Evolutionary conservation across 2,113 vertebrate species (phyloP), one percentile per base, ranked within the genome.

Genomic region (Prionailurus viverrinus): DNA sequence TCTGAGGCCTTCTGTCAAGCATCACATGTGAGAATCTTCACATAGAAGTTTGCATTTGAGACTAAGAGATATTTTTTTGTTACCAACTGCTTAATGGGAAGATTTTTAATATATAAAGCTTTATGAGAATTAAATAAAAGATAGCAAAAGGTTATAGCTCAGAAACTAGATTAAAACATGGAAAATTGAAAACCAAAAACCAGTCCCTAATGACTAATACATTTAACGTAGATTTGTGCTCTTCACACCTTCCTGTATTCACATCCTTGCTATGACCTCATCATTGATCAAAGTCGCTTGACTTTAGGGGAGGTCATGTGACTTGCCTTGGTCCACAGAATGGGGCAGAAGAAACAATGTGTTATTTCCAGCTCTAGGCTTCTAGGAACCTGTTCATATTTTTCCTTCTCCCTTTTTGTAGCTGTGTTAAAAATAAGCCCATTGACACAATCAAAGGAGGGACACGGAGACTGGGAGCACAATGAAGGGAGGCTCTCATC

Each of bases 171-270:
- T 68, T 71, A 87, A 95, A 93, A 85, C 27, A 84, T 91, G 18
- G 53, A 94, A 96, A 96, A 94, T 13, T 76, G 6, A 89, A 97
- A 90, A 23, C 55, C 89, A 92, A 92, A 69, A 39, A 36, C 36
- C 33, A 81, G 14, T 29, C 7, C 36, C n/a, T 84, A 73, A 55
- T 21, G 71, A 85, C 16, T 21, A 84, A 74, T 15, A 74, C 7
- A 83, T n/a, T 16, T 82, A 48, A 89, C 53, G 11, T 31, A 58
- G 21, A 65, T 85, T 82, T 91, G 61, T 21, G 53, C 7, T 68
- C 39, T 58, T 85, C 31, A 65, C 8, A 68, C 3, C 11, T 89
- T 58, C 14, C 13, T 73, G 66, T 15, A 21, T 84, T 82, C 18
- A 89, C 48, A 87, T 23, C 0, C 14, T 71, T 84, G 23, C 23